Evolutionary conservation across 2,888 invertebrate genomes (phyloP).

Genomic region (Actias luna): DNA sequence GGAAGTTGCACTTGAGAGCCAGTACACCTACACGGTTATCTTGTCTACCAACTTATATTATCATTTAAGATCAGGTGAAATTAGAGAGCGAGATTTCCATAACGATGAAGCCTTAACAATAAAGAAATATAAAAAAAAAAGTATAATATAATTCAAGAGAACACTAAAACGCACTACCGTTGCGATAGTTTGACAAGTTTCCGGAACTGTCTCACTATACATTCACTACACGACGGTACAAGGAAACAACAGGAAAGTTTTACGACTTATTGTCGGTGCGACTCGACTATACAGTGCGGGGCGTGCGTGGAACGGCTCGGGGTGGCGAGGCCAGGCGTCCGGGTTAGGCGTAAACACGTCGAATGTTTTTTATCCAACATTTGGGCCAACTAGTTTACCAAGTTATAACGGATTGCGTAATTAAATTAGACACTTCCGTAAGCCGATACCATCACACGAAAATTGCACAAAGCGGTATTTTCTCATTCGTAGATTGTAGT

Average conservation of each 20-base stretch:
- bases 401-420: slow-evolving; percentile 52
- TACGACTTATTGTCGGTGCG: slow-evolving; percentile 39
- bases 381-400: slow-evolving; percentile 55
- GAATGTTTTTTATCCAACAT: slow-evolving; percentile 62
- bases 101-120: too few relatives aligned
- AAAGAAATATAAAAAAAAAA: not conserved
- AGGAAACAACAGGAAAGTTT: slow-evolving; percentile 62
- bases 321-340: slow-evolving; percentile 29
- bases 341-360: slow-evolving; percentile 61
- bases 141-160: not conserved
- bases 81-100: too few relatives aligned
- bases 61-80: too few relatives aligned
- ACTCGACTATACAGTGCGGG: not conserved
- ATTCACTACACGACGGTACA: slow-evolving; percentile 25
- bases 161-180: not conserved
- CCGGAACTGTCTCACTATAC: slow-evolving; percentile 8
- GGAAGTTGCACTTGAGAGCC: too few relatives aligned
- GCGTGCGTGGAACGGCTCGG: slow-evolving; percentile 25
- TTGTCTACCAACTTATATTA: too few relatives aligned
- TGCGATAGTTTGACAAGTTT: slow-evolving; percentile 6
- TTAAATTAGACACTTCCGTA: slow-evolving; percentile 43
- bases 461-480: not conserved
- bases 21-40: too few relatives aligned
- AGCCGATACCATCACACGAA: too few relatives aligned
- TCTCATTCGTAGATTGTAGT: not conserved